A percentile compares a stretch with the other conserved stretches of the same genome.
phyloP scores from a whole-genome alignment of 1,140 invertebrate genomes.

The Oryzaephilus surinamensis region DNA sequence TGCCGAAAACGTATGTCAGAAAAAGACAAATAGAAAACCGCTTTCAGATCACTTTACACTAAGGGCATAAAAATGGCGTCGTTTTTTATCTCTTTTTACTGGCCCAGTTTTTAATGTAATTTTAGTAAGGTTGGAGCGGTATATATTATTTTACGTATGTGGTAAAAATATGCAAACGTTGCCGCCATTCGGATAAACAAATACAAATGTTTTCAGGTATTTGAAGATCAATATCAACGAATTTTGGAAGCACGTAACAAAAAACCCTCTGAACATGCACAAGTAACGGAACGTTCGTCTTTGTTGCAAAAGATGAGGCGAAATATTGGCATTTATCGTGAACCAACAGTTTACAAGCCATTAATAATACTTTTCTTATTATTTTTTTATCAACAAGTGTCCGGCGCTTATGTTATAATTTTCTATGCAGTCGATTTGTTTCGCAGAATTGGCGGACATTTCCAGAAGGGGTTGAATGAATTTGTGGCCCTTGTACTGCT shows the following conservation, averaged over 20 bases:
- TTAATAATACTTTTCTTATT: conserved; percentile 39
- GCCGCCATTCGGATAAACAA: background rate
- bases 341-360: conserved; percentile 41
- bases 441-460: conserved; percentile 36
- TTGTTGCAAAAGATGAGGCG: conserved; percentile 11
- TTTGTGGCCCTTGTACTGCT: conserved; percentile 41
- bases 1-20: too few species aligned
- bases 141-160: too few species aligned
- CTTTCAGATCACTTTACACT: too few species aligned
- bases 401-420: conserved; percentile 52
- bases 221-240: conserved; percentile 31
- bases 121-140: too few species aligned
- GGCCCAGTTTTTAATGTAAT: too few species aligned
- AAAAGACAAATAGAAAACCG: too few species aligned
- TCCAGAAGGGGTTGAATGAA: conserved; percentile 36
- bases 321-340: conserved; percentile 15
- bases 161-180: too few species aligned
- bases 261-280: conserved; percentile 4
- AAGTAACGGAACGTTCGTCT: conserved; percentile 5
- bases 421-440: conserved; percentile 57
- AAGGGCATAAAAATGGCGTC: too few species aligned
- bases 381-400: conserved; percentile 47
- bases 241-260: conserved; percentile 23
- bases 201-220: conserved; percentile 29
- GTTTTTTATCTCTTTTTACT: too few species aligned